phyloP scores from a whole-genome alignment of 2,797 vertebrate genomes.

The Clarias pachynema region DNA sequence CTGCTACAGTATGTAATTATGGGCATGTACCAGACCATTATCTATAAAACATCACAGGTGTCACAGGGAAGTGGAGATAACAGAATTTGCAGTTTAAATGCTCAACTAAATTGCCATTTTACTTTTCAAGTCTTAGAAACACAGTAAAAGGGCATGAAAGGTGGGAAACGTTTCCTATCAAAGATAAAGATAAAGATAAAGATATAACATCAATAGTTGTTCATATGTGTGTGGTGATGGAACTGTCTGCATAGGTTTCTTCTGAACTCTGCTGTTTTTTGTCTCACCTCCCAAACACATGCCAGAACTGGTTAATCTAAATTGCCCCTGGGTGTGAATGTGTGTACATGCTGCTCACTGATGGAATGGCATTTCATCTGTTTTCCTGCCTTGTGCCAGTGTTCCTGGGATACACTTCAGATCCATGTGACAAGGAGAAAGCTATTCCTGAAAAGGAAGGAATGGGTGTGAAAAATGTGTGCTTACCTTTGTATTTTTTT shows the following conservation, averaged over 20 bases:
- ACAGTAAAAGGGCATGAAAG: background rate
- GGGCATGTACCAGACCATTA: background rate
- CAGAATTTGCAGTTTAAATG: background rate
- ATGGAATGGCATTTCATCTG: background rate
- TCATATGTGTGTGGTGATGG: background rate
- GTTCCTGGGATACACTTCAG: background rate
- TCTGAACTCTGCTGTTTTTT: background rate
- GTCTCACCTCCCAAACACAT: background rate
- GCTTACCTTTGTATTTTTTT: background rate
- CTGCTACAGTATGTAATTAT: background rate
- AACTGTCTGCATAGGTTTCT: background rate
- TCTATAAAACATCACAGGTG: background rate
- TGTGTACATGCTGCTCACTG: background rate
- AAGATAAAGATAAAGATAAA: background rate
- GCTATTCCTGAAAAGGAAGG: background rate
- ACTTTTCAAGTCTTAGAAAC: background rate
- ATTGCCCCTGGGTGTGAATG: background rate
- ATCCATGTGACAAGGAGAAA: background rate
- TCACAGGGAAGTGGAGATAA: background rate
- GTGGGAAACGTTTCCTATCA: background rate
- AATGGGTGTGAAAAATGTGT: background rate
- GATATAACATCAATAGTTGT: background rate
- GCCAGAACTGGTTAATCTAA: background rate
- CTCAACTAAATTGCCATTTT: background rate
- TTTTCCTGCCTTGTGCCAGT: background rate